A percentile compares a stretch with the other conserved stretches of the same genome.
phyloP scores from a whole-genome alignment of 2,888 invertebrate genomes.

The Eristalinus sepulchralis region DNA sequence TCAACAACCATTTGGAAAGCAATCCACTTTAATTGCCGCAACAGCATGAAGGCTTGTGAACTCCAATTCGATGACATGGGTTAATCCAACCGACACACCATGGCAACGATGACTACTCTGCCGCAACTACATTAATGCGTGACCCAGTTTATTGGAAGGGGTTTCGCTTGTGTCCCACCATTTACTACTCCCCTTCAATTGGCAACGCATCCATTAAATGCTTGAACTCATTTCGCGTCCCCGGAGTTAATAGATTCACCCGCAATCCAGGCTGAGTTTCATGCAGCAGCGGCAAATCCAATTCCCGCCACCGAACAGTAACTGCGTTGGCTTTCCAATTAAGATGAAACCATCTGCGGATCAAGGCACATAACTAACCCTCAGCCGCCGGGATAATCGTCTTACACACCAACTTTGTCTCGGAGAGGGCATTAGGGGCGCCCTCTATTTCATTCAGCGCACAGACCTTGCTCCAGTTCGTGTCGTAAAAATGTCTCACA shows the following conservation, averaged over 20 bases:
- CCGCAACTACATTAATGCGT: not conserved
- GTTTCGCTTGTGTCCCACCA: not conserved
- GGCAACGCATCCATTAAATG: not conserved
- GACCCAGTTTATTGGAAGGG: not conserved
- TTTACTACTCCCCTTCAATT: not conserved
- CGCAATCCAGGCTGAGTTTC: not conserved
- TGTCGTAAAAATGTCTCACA: not conserved
- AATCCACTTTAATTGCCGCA: not conserved
- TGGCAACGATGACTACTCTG: too few species aligned
- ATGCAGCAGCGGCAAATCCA: not conserved
- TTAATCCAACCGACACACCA: not conserved
- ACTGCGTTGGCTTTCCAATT: not conserved
- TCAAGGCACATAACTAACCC: not conserved
- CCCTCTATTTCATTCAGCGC: not conserved
- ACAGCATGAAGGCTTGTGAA: not conserved
- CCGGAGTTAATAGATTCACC: not conserved
- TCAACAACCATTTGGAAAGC: not conserved
- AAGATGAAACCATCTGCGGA: slow-evolving; percentile 4
- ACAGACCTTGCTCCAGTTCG: not conserved
- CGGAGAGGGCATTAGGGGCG: not conserved
- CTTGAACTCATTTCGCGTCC: not conserved
- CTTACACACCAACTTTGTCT: not conserved
- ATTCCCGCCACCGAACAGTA: not conserved
- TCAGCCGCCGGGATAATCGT: not conserved
- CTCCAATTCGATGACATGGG: not conserved